Percentiles rank a stretch among this genome's conserved stretches.
These are phyloP conservation scores for Atopsyche davidsoni DNA, from an alignment of 1,140 invertebrate species.

Conservation along the genomic window DNA sequence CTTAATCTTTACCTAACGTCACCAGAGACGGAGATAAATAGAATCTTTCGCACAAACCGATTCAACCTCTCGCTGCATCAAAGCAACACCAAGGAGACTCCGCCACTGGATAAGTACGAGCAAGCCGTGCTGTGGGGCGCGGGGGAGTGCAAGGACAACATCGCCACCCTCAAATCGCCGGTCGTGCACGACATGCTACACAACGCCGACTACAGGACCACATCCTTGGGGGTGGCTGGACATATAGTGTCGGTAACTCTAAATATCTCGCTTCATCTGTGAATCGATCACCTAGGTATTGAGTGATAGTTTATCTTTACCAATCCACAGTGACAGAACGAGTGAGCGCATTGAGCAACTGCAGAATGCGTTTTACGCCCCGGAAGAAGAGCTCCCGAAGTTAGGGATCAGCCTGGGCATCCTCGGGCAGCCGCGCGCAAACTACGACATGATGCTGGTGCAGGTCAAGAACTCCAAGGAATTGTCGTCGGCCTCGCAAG, in stretches of 20 bases:
- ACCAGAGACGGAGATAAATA: slow-evolving; percentile 54
- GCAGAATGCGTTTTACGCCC: slow-evolving; percentile 14
- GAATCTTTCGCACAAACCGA: slow-evolving; percentile 52
- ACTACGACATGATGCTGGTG: neutral
- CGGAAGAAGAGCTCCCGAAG: slow-evolving; percentile 6
- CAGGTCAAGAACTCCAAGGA: neutral
- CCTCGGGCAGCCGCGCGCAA: neutral
- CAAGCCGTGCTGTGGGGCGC: slow-evolving; percentile 34
- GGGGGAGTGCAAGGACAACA: slow-evolving; percentile 38
- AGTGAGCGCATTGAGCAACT: slow-evolving; percentile 13
- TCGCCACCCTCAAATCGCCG: slow-evolving; percentile 37
- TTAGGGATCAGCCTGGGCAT: neutral
- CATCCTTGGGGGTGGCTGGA: slow-evolving; percentile 40
- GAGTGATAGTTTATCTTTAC: too few species aligned
- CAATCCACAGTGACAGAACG: too few species aligned
- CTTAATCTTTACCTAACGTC: too few species aligned
- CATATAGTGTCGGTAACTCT: too few species aligned
- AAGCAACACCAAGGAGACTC: slow-evolving; percentile 34
- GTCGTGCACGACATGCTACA: slow-evolving; percentile 41
- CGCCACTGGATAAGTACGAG: slow-evolving; percentile 37
- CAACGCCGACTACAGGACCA: slow-evolving; percentile 38
- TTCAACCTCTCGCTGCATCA: slow-evolving; percentile 49
- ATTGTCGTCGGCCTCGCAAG: neutral
- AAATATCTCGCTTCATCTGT: too few species aligned
- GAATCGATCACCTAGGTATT: too few species aligned